phyloP scores from a whole-genome alignment of 2,888 invertebrate genomes.

The Zeuzera pyrina region DNA sequence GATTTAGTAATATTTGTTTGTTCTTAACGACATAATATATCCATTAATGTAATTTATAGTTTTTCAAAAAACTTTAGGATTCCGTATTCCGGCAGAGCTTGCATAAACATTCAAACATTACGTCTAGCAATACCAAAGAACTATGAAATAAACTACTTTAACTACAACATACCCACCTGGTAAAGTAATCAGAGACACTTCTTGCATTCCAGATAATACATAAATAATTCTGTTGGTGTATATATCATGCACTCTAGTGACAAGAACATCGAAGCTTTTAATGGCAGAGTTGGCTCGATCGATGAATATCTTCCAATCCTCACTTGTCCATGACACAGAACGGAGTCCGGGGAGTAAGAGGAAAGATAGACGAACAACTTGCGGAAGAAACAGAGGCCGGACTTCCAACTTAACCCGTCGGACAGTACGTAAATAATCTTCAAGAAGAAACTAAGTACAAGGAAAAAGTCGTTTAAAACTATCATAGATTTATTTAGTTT shows the following conservation, averaged over 20 bases:
- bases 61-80: too few species aligned
- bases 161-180: too few species aligned
- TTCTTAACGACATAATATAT: too few species aligned
- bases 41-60: too few species aligned
- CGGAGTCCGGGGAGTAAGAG: conserved; percentile 87
- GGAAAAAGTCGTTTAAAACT: too few species aligned
- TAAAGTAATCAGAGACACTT: conserved; percentile 83
- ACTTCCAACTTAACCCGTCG: conserved; percentile 88
- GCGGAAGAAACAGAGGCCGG: conserved; percentile 90
- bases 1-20: too few species aligned
- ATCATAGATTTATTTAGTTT: too few species aligned
- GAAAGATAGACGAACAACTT: conserved; percentile 86
- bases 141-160: too few species aligned
- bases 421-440: conserved; percentile 82
- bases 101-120: too few species aligned
- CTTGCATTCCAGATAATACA: conserved; percentile 90
- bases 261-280: conserved; percentile 83
- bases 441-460: conserved; percentile 83
- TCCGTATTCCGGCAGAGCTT: too few species aligned
- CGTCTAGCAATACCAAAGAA: too few species aligned
- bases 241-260: conserved; percentile 89
- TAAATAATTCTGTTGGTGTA: conserved; percentile 92
- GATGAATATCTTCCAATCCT: conserved; percentile 85
- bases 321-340: conserved; percentile 89
- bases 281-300: conserved; percentile 84